These are phyloP conservation scores for Cyanoderma ruficeps DNA, from an alignment of 2,113 vertebrate species.

Conservation along the genomic window DNA sequence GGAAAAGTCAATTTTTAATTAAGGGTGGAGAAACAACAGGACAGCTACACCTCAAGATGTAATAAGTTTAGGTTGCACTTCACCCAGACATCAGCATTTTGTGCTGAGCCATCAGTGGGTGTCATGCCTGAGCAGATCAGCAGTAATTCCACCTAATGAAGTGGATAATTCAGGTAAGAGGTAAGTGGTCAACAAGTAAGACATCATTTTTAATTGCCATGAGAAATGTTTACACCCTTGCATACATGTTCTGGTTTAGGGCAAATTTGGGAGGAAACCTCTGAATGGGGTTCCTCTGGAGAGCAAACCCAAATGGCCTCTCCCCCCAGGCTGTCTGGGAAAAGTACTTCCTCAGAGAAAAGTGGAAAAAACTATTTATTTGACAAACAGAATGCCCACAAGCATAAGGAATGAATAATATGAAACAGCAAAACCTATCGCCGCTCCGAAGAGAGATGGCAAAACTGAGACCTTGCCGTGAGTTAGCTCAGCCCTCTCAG, in stretches of 20 bases:
- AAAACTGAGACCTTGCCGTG: too few species aligned
- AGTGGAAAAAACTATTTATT: too few species aligned
- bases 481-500: too few species aligned
- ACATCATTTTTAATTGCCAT: conserved; percentile 7
- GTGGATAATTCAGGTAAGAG: conserved; percentile 23
- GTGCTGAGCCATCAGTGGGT: neutral
- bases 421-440: too few species aligned
- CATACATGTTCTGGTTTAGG: neutral
- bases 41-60: neutral
- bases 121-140: neutral
- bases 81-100: neutral
- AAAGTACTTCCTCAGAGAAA: too few species aligned
- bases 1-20: conserved; percentile 70
- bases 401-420: too few species aligned
- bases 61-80: conserved; percentile 9
- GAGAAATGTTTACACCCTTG: conserved; percentile 2
- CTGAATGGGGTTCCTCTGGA: too few species aligned
- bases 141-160: conserved; percentile 40
- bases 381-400: too few species aligned
- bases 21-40: conserved; percentile 48
- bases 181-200: neutral
- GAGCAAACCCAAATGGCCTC: too few species aligned
- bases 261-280: too few species aligned
- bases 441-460: too few species aligned
- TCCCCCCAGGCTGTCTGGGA: too few species aligned